Percentiles rank a stretch among this genome's conserved stretches.
phyloP scores from a whole-genome alignment of 1,140 invertebrate species.

The Drosophila neocordata region DNA sequence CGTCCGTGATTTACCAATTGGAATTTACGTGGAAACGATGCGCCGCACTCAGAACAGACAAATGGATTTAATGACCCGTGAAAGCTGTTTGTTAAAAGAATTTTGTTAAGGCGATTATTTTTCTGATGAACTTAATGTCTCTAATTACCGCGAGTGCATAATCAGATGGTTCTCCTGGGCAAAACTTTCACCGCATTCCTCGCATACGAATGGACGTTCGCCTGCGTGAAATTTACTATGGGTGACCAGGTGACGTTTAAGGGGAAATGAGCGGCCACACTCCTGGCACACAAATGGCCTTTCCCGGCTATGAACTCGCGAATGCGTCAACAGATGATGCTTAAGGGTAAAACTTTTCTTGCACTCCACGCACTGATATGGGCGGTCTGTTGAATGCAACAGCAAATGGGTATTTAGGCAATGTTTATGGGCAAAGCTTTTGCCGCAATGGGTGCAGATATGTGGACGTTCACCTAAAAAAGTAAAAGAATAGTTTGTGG shows the following conservation, averaged over 20 bases:
- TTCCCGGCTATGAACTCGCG: slow-evolving; percentile 89
- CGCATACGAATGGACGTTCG: slow-evolving; percentile 93
- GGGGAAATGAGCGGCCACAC: slow-evolving; percentile 91
- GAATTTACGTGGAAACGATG: slow-evolving; percentile 92
- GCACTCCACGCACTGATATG: slow-evolving; percentile 92
- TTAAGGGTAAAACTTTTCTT: slow-evolving; percentile 94
- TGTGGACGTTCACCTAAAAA: slow-evolving; percentile 89
- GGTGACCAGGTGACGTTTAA: slow-evolving; percentile 92
- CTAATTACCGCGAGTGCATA: slow-evolving; percentile 87
- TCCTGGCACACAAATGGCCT: slow-evolving; percentile 91
- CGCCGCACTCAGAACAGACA: slow-evolving; percentile 92
- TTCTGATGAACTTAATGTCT: neutral
- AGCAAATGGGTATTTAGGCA: slow-evolving; percentile 92
- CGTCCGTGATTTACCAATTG: slow-evolving; percentile 92
- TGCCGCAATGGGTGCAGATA: slow-evolving; percentile 92
- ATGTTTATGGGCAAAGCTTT: slow-evolving; percentile 93
- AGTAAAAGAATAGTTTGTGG: slow-evolving; percentile 5
- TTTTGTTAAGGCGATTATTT: neutral
- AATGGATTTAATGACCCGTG: slow-evolving; percentile 92
- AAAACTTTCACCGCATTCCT: slow-evolving; percentile 94
- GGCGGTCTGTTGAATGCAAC: slow-evolving; percentile 90
- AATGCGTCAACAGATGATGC: slow-evolving; percentile 90
- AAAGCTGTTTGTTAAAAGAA: slow-evolving; percentile 83
- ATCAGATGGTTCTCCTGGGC: slow-evolving; percentile 91
- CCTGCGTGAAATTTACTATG: slow-evolving; percentile 94